Evolutionary conservation across 2,113 vertebrate genomes (phyloP).

Genomic region (Oenanthe melanoleuca): DNA sequence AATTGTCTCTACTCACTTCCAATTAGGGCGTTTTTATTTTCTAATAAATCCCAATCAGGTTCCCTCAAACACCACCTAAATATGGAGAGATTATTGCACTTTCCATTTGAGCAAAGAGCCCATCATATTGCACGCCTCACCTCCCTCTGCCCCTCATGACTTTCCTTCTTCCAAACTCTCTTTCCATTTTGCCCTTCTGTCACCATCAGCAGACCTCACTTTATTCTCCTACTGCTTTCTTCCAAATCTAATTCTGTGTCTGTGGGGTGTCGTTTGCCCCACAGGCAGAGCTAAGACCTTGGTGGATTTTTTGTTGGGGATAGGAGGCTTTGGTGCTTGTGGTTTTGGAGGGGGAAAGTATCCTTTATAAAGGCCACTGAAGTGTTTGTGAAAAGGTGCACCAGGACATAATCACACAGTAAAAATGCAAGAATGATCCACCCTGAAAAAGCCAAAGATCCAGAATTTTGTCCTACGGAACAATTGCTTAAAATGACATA

Average conservation of each 20-base stretch:
- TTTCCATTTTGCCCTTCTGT: neutral
- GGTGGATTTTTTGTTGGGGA: neutral
- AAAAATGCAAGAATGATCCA: neutral
- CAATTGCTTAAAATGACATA: neutral
- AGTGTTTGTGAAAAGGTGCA: neutral
- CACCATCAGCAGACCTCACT: neutral
- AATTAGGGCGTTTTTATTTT: slow-evolving; percentile 74
- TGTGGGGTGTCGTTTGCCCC: neutral
- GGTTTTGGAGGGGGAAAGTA: neutral
- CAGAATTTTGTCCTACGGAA: neutral
- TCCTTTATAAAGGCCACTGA: neutral
- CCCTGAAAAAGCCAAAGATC: neutral
- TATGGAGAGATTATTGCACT: neutral
- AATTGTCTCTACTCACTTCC: slow-evolving; percentile 71
- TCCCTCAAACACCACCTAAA: slow-evolving; percentile 44
- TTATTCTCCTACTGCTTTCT: neutral
- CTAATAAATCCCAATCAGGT: slow-evolving; percentile 71
- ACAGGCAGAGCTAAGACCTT: neutral
- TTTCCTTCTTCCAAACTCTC: neutral
- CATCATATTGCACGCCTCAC: neutral
- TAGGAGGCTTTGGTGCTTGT: neutral
- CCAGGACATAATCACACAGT: neutral
- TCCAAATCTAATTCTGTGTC: neutral
- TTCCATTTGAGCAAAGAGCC: neutral
- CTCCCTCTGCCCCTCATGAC: neutral